Evolutionary conservation across 2,888 invertebrate genomes (phyloP), one percentile per base, ranked within the genome.

Genomic region (Sicus ferrugineus): DNA sequence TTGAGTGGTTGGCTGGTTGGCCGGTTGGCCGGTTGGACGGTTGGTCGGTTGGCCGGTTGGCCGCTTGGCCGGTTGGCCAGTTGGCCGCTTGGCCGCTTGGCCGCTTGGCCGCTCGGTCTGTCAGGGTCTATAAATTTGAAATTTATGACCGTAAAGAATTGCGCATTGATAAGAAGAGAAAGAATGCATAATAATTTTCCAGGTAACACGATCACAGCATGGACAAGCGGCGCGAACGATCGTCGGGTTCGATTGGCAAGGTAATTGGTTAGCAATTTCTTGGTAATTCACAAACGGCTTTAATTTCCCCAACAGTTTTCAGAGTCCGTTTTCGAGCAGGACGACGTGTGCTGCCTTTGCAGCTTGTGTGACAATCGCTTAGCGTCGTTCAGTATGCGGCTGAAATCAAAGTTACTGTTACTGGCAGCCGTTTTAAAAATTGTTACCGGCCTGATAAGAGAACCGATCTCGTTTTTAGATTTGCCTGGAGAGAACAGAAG

Each of bases 101-200:
- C 6, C 5, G 14, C 23, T 42, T 3, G 42, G 42, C 42, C n/a
- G 16, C 28, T 54, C n/a, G n/a, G n/a, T n/a, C 19, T 54, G 54
- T 46, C 62, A 69, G 68, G 72, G 76, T 68, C 70, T 73, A 75
- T 76, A 72, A 80, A 78, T 78, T 80, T 75, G 75, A 73, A 78
- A 80, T 78, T 78, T 78, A 78, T 80, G 79, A 76, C 73, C 76
- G 75, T 78, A 75, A 72, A 79, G 79, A 80, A 78, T 78, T 77
- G 78, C 71, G 70, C 74, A 74, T 71, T 76, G 73, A 74, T 75
- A 72, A 68, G 73, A 73, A 54, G 46, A 61, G 21, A 52, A 52
- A 52, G 28, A 48, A 52, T 52, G 71, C 71, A 77, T 72, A 73
- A 74, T 76, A 68, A 75, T 73, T 73, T 74, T 77, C 73, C 75